Percentiles rank a stretch among this genome's conserved stretches.
Evolutionary conservation across 2,888 invertebrate species (phyloP).

Genomic region (Boloria euphrosyne): DNA sequence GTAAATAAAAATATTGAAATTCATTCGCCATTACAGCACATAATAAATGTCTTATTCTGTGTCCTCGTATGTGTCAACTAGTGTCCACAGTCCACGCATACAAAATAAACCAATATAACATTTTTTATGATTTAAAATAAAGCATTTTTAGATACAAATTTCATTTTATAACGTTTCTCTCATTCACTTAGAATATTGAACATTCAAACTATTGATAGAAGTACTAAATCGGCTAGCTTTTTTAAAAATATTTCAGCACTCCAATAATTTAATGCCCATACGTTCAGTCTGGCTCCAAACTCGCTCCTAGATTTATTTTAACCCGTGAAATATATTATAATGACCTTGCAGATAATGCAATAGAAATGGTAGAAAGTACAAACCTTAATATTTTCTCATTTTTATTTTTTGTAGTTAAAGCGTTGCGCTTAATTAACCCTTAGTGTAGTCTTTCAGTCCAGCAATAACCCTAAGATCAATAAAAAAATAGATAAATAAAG

Average conservation of each 20-base stretch:
- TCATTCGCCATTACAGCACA: too few species aligned
- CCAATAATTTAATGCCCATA: slow-evolving; percentile 23
- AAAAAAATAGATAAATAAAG: too few species aligned
- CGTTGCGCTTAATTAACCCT: not conserved
- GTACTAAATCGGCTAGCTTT: slow-evolving; percentile 16
- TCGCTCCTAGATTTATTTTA: slow-evolving; percentile 21
- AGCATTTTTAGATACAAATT: not conserved
- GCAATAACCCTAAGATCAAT: too few species aligned
- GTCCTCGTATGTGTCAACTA: too few species aligned
- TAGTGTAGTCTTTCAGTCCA: too few species aligned
- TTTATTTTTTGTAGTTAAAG: not conserved
- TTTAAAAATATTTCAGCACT: slow-evolving; percentile 22
- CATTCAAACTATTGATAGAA: slow-evolving; percentile 14
- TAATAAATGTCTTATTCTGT: too few species aligned
- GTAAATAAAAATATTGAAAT: too few species aligned
- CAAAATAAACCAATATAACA: too few species aligned
- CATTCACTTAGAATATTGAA: slow-evolving; percentile 21
- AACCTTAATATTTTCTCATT: not conserved
- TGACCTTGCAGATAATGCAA: slow-evolving; percentile 19
- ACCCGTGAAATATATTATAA: slow-evolving; percentile 19
- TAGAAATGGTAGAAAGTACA: slow-evolving; percentile 8
- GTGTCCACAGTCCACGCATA: too few species aligned
- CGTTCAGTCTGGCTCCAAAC: slow-evolving; percentile 18
- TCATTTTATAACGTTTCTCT: slow-evolving; percentile 7
- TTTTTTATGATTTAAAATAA: not conserved